Evolutionary conservation across 1,140 invertebrate species (phyloP).

Genomic region (Stenopsyche tienmushanensis): DNA sequence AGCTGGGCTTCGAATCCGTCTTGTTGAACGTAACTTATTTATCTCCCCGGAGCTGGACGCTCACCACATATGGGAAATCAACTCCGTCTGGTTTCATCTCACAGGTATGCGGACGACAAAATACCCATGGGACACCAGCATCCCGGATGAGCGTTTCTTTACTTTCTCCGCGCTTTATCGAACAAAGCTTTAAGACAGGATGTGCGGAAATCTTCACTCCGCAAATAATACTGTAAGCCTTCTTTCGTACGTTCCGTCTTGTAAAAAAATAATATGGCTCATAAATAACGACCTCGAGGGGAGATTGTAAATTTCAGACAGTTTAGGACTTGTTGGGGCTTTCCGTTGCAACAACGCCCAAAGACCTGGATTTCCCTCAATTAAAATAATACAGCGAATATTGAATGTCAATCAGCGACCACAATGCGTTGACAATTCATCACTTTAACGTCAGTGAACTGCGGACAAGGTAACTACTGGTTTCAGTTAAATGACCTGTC

Average conservation of each 20-base stretch:
- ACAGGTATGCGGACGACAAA: conserved; percentile 11
- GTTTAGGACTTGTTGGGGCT: too few relatives aligned
- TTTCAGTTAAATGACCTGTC: conserved; percentile 16
- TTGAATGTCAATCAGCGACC: not conserved
- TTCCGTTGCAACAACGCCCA: too few relatives aligned
- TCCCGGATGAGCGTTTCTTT: conserved; percentile 1
- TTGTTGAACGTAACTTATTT: conserved; percentile 11
- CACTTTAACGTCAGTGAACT: not conserved
- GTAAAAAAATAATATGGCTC: not conserved
- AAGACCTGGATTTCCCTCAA: not conserved
- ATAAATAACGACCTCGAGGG: not conserved
- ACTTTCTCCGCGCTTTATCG: conserved; percentile 13
- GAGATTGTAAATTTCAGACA: too few relatives aligned
- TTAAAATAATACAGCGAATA: not conserved
- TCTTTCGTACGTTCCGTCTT: not conserved
- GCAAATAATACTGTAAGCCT: not conserved
- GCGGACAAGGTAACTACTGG: conserved; percentile 8
- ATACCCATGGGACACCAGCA: conserved; percentile 15
- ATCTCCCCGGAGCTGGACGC: not conserved
- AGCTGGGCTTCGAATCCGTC: not conserved
- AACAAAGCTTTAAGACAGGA: too few relatives aligned
- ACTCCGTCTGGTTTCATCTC: not conserved
- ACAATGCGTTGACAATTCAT: not conserved
- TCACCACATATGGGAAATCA: conserved; percentile 22
- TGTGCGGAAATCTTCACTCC: too few relatives aligned